Evolutionary conservation across 2,797 vertebrate species (phyloP), one percentile per base, ranked within the genome.

Genomic region (Peromyscus nudipes): DNA sequence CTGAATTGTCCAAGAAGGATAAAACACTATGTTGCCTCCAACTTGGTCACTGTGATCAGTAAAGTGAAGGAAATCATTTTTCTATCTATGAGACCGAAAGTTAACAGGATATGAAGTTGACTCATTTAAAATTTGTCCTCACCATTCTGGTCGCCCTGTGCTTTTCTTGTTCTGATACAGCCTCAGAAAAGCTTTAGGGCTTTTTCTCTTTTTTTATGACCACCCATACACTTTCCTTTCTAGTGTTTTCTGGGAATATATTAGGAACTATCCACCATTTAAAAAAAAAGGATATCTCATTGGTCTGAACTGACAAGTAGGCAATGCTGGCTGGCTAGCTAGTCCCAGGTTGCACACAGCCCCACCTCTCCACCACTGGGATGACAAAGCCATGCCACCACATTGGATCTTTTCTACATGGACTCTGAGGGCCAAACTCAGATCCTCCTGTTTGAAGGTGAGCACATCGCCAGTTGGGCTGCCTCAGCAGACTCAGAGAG

Each of bases 1-100:
- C 49, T n/a, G 1, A 90, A 55, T 93, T 60, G 73, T 34, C 40
- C 91, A 82, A 96, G 97, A 94, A 62, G 40, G 23, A 92, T 95
- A 96, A 97, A 65, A 75, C n/a, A 73, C 49, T 92, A 40, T 67
- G 94, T 94, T 43, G 71, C 43, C 60, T 81, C 81, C 94, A 65
- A 79, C 96, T 31, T 77, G 95, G 91, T 97, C 98, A 97, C 85
- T 65, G 46, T 98, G 94, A 97, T 96, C 71, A 2, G 77, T 93
- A 89, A 97, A 57, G 91, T 95, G 43, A 94, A 52, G 31, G 46
- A 4, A 96, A 91, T 81, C 76, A 65, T 94, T 81, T 88, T 82
- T 83, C 46, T 25, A n/a, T 77, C 34, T 89, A 2, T 92, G 95
- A 91, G n/a, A 94, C 0, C 87, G 31, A 40, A 82, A 92, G n/a